Evolutionary conservation across 2,888 invertebrate genomes (phyloP).

Genomic region (Gari tellinella): DNA sequence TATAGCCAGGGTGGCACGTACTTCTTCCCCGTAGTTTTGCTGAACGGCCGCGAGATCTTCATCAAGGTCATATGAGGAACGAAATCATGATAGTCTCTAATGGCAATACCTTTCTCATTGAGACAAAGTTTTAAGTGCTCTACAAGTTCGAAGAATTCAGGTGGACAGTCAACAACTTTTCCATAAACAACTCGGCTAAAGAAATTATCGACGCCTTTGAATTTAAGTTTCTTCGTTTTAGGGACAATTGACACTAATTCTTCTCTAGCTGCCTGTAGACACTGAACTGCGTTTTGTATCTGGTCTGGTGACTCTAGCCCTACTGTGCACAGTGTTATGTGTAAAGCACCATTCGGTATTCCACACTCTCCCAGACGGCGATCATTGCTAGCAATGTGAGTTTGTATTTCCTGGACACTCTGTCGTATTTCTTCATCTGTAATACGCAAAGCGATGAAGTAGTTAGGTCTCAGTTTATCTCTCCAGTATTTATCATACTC

Average conservation of each 20-base stretch:
- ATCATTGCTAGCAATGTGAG: slow-evolving; percentile 79
- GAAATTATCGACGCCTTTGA: slow-evolving; percentile 82
- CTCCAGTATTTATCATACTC: slow-evolving; percentile 66
- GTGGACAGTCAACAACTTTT: slow-evolving; percentile 78
- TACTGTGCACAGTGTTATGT: slow-evolving; percentile 84
- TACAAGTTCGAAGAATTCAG: slow-evolving; percentile 78
- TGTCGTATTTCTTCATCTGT: slow-evolving; percentile 75
- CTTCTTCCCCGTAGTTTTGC: slow-evolving; percentile 76
- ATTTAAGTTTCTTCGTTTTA: slow-evolving; percentile 66
- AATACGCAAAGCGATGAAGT: slow-evolving; percentile 84
- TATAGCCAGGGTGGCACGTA: slow-evolving; percentile 81
- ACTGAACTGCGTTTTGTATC: slow-evolving; percentile 70
- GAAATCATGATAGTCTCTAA: slow-evolving; percentile 83
- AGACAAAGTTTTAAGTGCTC: slow-evolving; percentile 78
- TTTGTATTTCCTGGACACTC: slow-evolving; percentile 77
- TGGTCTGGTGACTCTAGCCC: slow-evolving; percentile 81
- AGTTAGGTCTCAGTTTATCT: slow-evolving; percentile 82
- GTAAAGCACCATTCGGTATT: slow-evolving; percentile 80
- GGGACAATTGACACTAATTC: slow-evolving; percentile 69
- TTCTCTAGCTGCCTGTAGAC: slow-evolving; percentile 64
- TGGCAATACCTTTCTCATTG: slow-evolving; percentile 76
- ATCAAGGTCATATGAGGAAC: slow-evolving; percentile 85
- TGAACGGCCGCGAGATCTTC: slow-evolving; percentile 82
- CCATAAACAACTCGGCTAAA: slow-evolving; percentile 84
- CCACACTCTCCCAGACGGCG: slow-evolving; percentile 79